Percentiles rank a stretch among this genome's conserved stretches.
phyloP scores from a whole-genome alignment of 2,113 vertebrate species.

The Sphyrna mokarran region DNA sequence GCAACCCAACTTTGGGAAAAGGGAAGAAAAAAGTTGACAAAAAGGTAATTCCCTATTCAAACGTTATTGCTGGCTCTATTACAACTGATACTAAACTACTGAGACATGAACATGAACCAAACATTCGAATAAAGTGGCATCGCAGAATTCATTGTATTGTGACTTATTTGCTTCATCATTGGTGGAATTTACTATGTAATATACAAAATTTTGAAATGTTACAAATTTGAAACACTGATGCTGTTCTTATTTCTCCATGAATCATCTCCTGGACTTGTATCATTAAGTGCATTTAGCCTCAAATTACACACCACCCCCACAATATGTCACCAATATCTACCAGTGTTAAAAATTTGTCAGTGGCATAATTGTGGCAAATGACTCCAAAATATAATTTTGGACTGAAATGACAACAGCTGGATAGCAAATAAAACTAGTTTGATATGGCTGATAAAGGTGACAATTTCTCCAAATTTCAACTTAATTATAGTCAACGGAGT shows the following conservation, averaged over 20 bases:
- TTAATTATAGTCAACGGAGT: not conserved
- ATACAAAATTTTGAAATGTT: not conserved
- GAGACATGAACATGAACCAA: not conserved
- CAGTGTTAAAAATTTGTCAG: not conserved
- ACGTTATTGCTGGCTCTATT: not conserved
- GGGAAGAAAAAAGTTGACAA: not conserved
- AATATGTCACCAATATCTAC: not conserved
- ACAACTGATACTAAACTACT: not conserved
- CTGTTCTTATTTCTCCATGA: not conserved
- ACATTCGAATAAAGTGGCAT: not conserved
- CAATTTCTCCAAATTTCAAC: not conserved
- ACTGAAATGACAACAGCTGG: not conserved
- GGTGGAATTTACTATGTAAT: not conserved
- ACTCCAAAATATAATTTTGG: not conserved
- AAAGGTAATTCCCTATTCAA: not conserved
- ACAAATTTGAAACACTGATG: not conserved
- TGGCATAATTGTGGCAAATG: not conserved
- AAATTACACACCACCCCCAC: too few species aligned
- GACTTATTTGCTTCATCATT: not conserved
- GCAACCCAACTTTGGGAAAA: not conserved
- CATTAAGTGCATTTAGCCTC: not conserved
- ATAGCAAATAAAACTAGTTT: not conserved
- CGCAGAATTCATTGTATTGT: not conserved
- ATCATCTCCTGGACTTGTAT: not conserved
- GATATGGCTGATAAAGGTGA: not conserved